These are phyloP conservation scores for Heliocidaris tuberculata DNA, from an alignment of 35 echinoderm and acorn worm genomes.

Conservation along the genomic window DNA sequence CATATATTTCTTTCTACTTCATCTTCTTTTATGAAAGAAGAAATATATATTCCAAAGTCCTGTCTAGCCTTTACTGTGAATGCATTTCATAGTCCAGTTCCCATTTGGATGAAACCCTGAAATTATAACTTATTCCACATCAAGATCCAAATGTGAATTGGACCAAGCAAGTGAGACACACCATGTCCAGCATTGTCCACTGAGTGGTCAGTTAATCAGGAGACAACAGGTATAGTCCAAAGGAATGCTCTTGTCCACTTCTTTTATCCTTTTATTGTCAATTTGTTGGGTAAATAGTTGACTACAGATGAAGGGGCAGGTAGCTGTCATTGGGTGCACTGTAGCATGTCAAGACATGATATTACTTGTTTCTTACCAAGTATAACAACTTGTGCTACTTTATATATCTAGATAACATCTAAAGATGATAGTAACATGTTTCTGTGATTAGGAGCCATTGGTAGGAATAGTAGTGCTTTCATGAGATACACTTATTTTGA, in stretches of 20 bases:
- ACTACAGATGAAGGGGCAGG: neutral
- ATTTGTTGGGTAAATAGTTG: neutral
- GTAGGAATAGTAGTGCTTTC: neutral
- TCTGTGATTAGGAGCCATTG: neutral
- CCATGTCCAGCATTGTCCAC: neutral
- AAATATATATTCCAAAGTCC: too few relatives aligned
- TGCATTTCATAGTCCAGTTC: too few relatives aligned
- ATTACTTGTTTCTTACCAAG: neutral
- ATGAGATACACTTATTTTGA: neutral
- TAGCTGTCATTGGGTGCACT: neutral
- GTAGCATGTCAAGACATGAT: neutral
- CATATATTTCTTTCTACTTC: too few relatives aligned
- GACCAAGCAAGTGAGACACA: neutral
- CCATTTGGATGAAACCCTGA: too few relatives aligned
- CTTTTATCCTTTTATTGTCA: conserved; percentile 1
- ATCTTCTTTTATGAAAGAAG: too few relatives aligned
- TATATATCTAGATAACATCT: neutral
- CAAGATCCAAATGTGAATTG: neutral
- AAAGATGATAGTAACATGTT: neutral
- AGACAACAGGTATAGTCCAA: conserved; percentile 15
- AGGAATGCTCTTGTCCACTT: conserved; percentile 1
- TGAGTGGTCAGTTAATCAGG: conserved; percentile 35
- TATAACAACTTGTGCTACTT: too few relatives aligned
- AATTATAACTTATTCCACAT: too few relatives aligned
- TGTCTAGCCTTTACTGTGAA: too few relatives aligned